Evolutionary conservation across 2,113 vertebrate genomes (phyloP).

Genomic region (Tachuris rubrigastra): DNA sequence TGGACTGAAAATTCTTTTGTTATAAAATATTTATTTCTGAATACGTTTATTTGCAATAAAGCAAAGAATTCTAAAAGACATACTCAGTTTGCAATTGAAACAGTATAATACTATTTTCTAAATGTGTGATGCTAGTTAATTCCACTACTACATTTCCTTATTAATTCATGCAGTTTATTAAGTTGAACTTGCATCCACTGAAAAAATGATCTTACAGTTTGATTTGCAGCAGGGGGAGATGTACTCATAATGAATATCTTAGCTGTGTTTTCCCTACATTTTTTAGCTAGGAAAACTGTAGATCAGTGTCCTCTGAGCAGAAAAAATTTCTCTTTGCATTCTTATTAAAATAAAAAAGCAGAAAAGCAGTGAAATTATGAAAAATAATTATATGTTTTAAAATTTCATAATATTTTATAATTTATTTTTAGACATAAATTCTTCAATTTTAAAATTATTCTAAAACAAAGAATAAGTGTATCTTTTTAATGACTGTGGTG

Average conservation of each 20-base stretch:
- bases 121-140: neutral
- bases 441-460: neutral
- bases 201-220: neutral
- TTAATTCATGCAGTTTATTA: slow-evolving; percentile 30
- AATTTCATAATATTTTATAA: neutral
- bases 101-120: neutral
- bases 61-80: neutral
- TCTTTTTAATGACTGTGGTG: neutral
- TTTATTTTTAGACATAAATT: neutral
- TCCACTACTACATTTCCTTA: neutral
- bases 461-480: neutral
- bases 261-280: neutral
- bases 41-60: neutral
- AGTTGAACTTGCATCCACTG: neutral
- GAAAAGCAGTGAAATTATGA: neutral
- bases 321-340: neutral
- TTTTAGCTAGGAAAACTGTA: neutral
- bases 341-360: neutral
- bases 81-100: neutral
- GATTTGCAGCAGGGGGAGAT: slow-evolving; percentile 22
- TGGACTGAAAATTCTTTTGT: neutral
- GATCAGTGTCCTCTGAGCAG: neutral
- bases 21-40: neutral
- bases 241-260: neutral
- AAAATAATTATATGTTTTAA: neutral